A percentile compares a stretch with the other conserved stretches of the same genome.
Evolutionary conservation across 2,888 invertebrate genomes (phyloP).

Genomic region (Lomographa bimaculata): DNA sequence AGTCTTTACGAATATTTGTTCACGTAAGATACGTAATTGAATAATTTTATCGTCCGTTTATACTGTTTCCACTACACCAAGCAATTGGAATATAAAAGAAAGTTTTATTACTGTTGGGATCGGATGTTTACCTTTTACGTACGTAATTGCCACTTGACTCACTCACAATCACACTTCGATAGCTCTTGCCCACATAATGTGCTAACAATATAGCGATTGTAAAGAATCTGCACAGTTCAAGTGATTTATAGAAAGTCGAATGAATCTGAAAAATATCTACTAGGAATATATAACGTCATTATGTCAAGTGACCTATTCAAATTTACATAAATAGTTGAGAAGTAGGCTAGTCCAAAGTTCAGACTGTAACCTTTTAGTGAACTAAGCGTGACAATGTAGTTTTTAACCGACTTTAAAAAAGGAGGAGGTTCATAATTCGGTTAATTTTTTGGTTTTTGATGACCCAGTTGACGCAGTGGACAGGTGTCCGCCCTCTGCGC

Average conservation of each 20-base stretch:
- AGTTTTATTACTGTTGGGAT: slow-evolving; percentile 39
- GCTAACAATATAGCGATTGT: slow-evolving; percentile 9
- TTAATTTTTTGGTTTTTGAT: too few relatives aligned
- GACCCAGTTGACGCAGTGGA: too few relatives aligned
- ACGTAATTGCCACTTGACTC: slow-evolving; percentile 36
- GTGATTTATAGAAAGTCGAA: slow-evolving; percentile 9
- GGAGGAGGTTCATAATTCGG: too few relatives aligned
- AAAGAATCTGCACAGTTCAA: slow-evolving; percentile 5
- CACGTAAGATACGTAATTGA: too few relatives aligned
- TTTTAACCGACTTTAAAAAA: too few relatives aligned
- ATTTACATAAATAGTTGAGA: too few relatives aligned
- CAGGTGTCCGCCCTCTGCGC: too few relatives aligned
- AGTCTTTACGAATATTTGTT: background rate
- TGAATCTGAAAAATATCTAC: background rate
- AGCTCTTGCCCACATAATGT: slow-evolving; percentile 22
- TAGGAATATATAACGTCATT: background rate
- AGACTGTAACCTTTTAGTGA: too few relatives aligned
- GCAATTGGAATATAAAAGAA: slow-evolving; percentile 35
- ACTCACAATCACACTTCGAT: slow-evolving; percentile 30
- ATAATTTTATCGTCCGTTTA: too few relatives aligned
- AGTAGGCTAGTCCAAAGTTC: too few relatives aligned
- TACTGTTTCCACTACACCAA: slow-evolving; percentile 1
- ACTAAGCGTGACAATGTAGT: too few relatives aligned
- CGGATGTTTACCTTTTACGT: slow-evolving; percentile 36
- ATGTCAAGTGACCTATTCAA: background rate